These are phyloP conservation scores for Thamnophis sirtalis DNA, from an alignment of 2,113 vertebrate species.

Conservation along the genomic window DNA sequence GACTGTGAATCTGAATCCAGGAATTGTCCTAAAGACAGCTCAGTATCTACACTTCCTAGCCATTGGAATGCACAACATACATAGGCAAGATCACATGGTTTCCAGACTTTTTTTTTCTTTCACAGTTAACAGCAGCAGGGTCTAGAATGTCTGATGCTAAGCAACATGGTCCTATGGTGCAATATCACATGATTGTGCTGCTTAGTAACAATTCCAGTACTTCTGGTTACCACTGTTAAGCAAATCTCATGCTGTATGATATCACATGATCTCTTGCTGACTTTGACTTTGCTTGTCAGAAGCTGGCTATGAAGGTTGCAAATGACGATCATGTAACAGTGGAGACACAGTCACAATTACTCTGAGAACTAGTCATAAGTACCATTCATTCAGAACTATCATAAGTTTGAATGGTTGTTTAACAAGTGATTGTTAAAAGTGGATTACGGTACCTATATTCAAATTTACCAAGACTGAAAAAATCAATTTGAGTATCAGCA, in stretches of 20 bases:
- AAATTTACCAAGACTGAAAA: neutral
- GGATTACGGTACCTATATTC: neutral
- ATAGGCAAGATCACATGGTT: neutral
- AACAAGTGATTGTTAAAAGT: neutral
- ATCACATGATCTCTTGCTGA: neutral
- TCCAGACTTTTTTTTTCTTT: neutral
- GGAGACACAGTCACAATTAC: neutral
- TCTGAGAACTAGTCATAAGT: neutral
- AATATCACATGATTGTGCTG: neutral
- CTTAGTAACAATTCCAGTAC: neutral
- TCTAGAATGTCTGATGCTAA: neutral
- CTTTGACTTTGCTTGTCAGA: neutral
- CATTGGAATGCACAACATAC: neutral
- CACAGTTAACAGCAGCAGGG: neutral
- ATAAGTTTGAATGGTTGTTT: neutral
- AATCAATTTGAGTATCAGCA: neutral
- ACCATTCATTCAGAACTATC: neutral
- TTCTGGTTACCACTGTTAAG: neutral
- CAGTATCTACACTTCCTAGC: neutral
- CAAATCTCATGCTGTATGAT: neutral
- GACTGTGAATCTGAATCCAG: neutral
- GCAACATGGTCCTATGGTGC: neutral
- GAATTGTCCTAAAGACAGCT: neutral
- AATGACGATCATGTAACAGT: neutral
- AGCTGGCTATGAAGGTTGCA: neutral